Percentiles rank a stretch among this genome's conserved stretches.
phyloP scores from a whole-genome alignment of 37 sponge, comb jelly and placozoan genomes.

The Bolinopsis microptera region DNA sequence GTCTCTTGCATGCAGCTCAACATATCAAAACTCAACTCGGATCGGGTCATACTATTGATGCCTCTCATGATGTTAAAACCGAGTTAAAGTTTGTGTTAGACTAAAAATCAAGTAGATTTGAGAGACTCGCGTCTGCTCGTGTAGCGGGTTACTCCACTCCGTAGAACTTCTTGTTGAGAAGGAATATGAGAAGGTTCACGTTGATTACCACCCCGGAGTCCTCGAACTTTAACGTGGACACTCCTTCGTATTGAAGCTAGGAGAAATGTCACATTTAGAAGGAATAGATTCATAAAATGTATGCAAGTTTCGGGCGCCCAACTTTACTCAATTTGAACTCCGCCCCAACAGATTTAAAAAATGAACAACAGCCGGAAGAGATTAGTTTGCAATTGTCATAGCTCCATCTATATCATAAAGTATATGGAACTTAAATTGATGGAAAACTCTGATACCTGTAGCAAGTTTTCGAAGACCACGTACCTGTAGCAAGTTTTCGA shows the following conservation, averaged over 20 bases:
- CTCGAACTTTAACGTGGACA: conserved; percentile 95
- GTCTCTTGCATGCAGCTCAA: neutral
- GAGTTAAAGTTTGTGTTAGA: neutral
- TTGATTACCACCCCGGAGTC: conserved; percentile 84
- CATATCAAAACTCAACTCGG: neutral
- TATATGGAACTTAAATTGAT: too few relatives aligned
- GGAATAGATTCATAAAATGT: too few relatives aligned
- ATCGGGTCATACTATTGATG: neutral
- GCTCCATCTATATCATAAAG: too few relatives aligned
- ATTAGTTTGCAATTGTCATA: too few relatives aligned
- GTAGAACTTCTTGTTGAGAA: conserved; percentile 99
- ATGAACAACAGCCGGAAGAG: too few relatives aligned
- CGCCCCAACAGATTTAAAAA: too few relatives aligned
- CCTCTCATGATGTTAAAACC: neutral
- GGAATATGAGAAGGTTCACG: conserved; percentile 93
- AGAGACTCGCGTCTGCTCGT: too few relatives aligned
- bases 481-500: conserved; percentile 77
- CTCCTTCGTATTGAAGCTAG: conserved; percentile 95
- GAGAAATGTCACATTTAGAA: conserved; percentile 75
- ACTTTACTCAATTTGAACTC: too few relatives aligned
- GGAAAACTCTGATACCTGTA: too few relatives aligned
- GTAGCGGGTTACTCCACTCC: conserved; percentile 79
- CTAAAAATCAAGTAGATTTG: too few relatives aligned
- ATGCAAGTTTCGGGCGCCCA: too few relatives aligned
- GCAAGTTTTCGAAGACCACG: too few relatives aligned